Conservation (phyloP, 2,888 invertebrate genomes). For the Cheilosia urbana region DNA sequence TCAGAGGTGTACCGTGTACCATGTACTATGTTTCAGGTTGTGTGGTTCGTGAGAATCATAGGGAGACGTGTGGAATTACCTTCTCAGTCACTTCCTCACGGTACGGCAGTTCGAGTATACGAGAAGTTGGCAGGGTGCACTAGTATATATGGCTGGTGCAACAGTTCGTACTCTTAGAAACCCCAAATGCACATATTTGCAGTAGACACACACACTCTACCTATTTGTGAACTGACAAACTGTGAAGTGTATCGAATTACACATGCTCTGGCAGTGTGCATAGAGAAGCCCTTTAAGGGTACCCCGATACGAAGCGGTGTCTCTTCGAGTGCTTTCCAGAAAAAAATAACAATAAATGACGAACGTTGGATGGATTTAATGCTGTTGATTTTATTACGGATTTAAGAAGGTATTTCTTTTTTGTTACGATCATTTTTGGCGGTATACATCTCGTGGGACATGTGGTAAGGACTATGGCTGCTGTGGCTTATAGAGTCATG, state of each 20-base stretch:
- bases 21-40: not conserved
- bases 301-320: slow-evolving; percentile 8
- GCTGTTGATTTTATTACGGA: slow-evolving; percentile 42
- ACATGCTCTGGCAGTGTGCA: slow-evolving; percentile 28
- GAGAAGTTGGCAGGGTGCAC: slow-evolving; percentile 21
- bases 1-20: not conserved
- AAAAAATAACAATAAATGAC: not conserved
- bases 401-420: slow-evolving; percentile 12
- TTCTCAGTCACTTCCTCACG: slow-evolving; percentile 26
- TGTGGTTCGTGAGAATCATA: slow-evolving; percentile 33
- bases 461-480: slow-evolving; percentile 2
- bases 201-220: slow-evolving; percentile 8
- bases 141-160: not conserved
- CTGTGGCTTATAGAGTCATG: slow-evolving; percentile 5
- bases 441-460: not conserved
- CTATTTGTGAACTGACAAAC: slow-evolving; percentile 46
- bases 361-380: slow-evolving; percentile 34
- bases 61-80: slow-evolving; percentile 39
- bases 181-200: slow-evolving; percentile 55
- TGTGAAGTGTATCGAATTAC: slow-evolving; percentile 60
- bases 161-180: slow-evolving; percentile 6
- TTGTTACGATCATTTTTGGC: not conserved
- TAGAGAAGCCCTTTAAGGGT: slow-evolving; percentile 69
- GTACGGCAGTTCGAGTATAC: not conserved
- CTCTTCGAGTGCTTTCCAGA: slow-evolving; percentile 5